Percentiles rank a stretch among this genome's conserved stretches.
These are phyloP conservation scores for Capromys pilorides DNA, from an alignment of 2,797 vertebrate species.

Conservation along the genomic window DNA sequence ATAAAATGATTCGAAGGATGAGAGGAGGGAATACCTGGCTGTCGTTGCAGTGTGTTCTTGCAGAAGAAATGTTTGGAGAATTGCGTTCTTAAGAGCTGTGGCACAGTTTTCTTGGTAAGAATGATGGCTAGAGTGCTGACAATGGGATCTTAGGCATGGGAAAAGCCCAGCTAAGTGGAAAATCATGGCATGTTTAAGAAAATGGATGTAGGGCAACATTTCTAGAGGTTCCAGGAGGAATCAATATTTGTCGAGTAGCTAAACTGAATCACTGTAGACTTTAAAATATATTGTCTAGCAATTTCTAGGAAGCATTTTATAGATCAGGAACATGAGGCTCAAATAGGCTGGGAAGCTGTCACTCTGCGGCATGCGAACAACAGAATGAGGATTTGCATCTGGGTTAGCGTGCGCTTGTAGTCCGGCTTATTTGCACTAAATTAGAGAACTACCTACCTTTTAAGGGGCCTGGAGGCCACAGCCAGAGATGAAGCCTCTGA, in stretches of 20 bases:
- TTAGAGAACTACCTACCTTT: background rate
- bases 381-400: background rate
- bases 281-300: background rate
- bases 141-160: background rate
- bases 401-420: background rate
- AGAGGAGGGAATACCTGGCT: slow-evolving; percentile 33
- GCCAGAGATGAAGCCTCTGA: background rate
- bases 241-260: background rate
- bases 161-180: slow-evolving; percentile 16
- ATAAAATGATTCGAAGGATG: slow-evolving; percentile 5
- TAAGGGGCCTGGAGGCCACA: background rate
- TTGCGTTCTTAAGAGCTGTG: slow-evolving; percentile 42
- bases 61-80: slow-evolving; percentile 46
- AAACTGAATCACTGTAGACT: background rate
- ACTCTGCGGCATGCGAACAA: background rate
- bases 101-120: slow-evolving; percentile 17
- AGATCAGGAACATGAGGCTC: background rate
- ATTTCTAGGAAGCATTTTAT: background rate
- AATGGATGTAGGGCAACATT: background rate
- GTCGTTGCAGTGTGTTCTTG: background rate
- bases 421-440: background rate
- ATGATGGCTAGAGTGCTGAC: background rate
- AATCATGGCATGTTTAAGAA: background rate
- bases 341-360: background rate
- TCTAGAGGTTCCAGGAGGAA: slow-evolving; percentile 18